Percentiles rank a stretch among this genome's conserved stretches.
These are phyloP conservation scores for Vanessa cardui DNA, from an alignment of 2,888 invertebrate species.

Conservation along the genomic window DNA sequence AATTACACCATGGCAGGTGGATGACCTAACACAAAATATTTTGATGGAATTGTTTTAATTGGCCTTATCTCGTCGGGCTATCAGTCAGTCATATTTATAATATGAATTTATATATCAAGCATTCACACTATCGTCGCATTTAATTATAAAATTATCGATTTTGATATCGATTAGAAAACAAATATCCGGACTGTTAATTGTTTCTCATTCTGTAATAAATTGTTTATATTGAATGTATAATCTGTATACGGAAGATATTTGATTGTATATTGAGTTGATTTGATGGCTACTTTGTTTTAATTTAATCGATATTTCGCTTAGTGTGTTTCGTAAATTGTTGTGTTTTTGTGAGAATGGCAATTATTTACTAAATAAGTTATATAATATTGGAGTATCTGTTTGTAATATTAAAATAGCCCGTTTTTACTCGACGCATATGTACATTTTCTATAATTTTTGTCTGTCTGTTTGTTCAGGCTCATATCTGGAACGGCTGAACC, in stretches of 20 bases:
- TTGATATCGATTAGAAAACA: constrained; percentile 67
- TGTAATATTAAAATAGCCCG: no score
- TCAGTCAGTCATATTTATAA: constrained; percentile 69
- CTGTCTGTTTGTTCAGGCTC: no score
- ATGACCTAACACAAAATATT: constrained; percentile 82
- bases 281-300: neutral
- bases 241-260: constrained; percentile 28
- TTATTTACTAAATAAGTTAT: no score
- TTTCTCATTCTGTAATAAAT: constrained; percentile 42
- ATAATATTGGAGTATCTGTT: no score
- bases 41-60: constrained; percentile 83
- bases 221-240: constrained; percentile 29
- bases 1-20: constrained; percentile 78
- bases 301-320: neutral
- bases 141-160: constrained; percentile 54
- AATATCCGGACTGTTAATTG: constrained; percentile 58
- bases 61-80: constrained; percentile 73
- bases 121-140: constrained; percentile 70
- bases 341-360: no score
- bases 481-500: no score
- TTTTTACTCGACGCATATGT: no score
- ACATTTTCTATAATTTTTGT: no score
- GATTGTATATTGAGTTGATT: neutral
- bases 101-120: constrained; percentile 72
- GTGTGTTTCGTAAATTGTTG: neutral